Percentiles rank a stretch among this genome's conserved stretches.
These are phyloP conservation scores for Poeciliopsis retropinna DNA, from an alignment of 2,113 vertebrate genomes.

Conservation along the genomic window DNA sequence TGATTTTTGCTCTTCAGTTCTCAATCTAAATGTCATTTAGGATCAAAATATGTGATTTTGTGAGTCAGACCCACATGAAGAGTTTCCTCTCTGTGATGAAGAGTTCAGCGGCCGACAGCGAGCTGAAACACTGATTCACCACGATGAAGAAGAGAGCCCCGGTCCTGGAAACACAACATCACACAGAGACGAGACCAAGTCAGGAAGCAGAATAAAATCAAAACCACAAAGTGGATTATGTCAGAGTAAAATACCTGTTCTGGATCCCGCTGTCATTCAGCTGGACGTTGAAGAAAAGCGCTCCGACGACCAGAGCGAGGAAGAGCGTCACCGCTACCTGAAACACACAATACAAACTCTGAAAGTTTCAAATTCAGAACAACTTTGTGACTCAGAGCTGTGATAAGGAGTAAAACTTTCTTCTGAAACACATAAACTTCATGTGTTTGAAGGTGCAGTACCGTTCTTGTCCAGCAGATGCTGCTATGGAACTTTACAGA, in stretches of 20 bases:
- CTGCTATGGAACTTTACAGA: not conserved
- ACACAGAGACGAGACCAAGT: not conserved
- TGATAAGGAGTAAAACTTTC: not conserved
- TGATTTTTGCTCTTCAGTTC: not conserved
- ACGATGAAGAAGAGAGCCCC: conserved; percentile 92
- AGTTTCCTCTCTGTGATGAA: conserved; percentile 92
- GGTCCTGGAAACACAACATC: conserved; percentile 73
- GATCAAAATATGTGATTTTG: not conserved
- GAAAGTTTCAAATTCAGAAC: not conserved
- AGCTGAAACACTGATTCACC: conserved; percentile 93
- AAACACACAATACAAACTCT: not conserved
- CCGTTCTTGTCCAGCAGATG: not conserved
- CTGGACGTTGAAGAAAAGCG: conserved; percentile 85
- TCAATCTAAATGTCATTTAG: not conserved
- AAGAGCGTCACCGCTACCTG: conserved; percentile 82
- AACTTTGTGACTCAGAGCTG: not conserved
- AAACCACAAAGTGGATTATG: not conserved
- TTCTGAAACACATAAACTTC: not conserved
- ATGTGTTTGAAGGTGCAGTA: not conserved
- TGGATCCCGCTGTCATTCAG: conserved; percentile 81
- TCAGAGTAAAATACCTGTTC: conserved; percentile 84
- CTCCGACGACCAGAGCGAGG: conserved; percentile 86
- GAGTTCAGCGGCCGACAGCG: conserved; percentile 88
- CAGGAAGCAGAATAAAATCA: not conserved
- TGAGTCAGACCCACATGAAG: conserved; percentile 85